Conservation (phyloP, 2,888 invertebrate genomes). For the Hipparchia sbordonii region DNA sequence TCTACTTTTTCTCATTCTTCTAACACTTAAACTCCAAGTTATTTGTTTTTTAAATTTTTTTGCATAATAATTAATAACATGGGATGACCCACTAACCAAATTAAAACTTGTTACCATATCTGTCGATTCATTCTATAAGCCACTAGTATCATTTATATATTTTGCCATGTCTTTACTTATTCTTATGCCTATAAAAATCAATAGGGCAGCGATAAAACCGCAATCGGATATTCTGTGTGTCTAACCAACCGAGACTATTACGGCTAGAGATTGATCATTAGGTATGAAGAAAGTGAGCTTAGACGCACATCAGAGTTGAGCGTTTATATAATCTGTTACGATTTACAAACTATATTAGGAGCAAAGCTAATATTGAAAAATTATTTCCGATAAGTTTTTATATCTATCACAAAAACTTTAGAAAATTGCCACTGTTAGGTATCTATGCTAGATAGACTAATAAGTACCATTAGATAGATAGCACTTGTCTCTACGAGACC, state of each 20-base stretch:
- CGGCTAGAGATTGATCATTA: conserved; percentile 47
- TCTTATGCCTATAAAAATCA: conserved; percentile 25
- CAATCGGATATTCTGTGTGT: conserved; percentile 65
- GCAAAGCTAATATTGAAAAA: conserved; percentile 28
- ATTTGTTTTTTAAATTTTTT: too few relatives aligned
- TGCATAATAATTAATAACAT: too few relatives aligned
- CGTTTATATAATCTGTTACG: conserved; percentile 45
- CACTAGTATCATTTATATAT: neutral
- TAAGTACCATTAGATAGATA: too few relatives aligned
- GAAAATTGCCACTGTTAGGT: too few relatives aligned
- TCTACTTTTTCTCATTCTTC: too few relatives aligned
- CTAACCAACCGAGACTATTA: conserved; percentile 68
- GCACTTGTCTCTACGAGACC: too few relatives aligned
- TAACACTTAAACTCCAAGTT: too few relatives aligned
- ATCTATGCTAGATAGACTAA: too few relatives aligned
- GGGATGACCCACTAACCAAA: too few relatives aligned
- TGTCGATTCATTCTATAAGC: neutral
- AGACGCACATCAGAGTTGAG: conserved; percentile 30
- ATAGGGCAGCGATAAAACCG: conserved; percentile 52
- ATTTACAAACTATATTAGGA: conserved; percentile 35
- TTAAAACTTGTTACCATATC: neutral
- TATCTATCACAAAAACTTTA: conserved; percentile 9
- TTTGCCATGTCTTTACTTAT: conserved; percentile 6
- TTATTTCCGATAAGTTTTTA: conserved; percentile 31
- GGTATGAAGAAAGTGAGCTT: conserved; percentile 40